Base-by-base conservation (phyloP, 2,113 vertebrate genomes). In the Vicugna pacos region DNA sequence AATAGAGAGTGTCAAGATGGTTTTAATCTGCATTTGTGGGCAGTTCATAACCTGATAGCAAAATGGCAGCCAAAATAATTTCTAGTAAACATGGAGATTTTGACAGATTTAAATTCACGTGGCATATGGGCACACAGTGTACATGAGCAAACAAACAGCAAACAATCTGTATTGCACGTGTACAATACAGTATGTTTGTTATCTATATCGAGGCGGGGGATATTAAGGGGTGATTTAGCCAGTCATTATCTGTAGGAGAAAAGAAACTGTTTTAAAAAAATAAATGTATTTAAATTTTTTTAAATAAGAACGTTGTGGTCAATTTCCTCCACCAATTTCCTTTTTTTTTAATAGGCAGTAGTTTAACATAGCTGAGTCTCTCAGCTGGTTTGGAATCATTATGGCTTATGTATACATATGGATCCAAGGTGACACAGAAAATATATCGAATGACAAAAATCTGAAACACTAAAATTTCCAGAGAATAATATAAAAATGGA, bases 51-150 rank as follows among this genome's bases (percentile, higher is more conserved):
- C 3, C 24, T 82, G 64, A 83, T 79, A 77, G 6, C 7, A 65
- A 91, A 96, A 96, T 93, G 8, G 20, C 26, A 94, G 19, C 2
- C 9, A 48, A 72, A 60, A 42, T n/a, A 22, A 11, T 26, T 72
- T 65, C 6, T 46, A 64, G 54, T 20, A 65, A 6, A 0, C 8
- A 38, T 24, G 11, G 16, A 46, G 0, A 60, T 81, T 76, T 80
- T 88, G 48, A 85, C 4, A 67, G 16, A 75, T 89, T 95, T 86
- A 91, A 38, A 96, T 73, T 80, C 17, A 70, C 52, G 28, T n/a
- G 26, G 11, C 14, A 64, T 9, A 38, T 56, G 12, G 46, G 0
- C 9, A 62, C 28, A 69, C 15, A n/a, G 15, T 35, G 69, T 0
- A 75, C 0, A 17, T 54, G 8, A 50, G 15, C 75, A 56, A 87